A percentile compares a stretch with the other conserved stretches of the same genome.
These are phyloP conservation scores for Agrypnia vestita DNA, from an alignment of 1,140 invertebrate species.

Conservation along the genomic window DNA sequence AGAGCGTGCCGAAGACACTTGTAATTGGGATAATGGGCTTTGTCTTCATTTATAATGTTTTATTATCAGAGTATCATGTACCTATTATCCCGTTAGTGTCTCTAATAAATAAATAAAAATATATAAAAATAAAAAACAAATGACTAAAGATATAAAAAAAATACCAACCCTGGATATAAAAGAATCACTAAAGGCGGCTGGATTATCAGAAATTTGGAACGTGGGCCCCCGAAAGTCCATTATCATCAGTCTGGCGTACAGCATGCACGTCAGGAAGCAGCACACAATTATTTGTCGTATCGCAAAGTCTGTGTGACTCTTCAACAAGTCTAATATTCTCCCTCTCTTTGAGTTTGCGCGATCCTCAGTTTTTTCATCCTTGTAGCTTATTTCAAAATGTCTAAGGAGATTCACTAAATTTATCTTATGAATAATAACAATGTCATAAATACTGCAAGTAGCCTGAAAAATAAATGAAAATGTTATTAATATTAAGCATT, in stretches of 20 bases:
- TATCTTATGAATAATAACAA: conserved; percentile 65
- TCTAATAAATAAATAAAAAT: too few species aligned
- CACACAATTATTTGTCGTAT: conserved; percentile 65
- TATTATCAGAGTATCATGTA: too few species aligned
- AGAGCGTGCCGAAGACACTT: too few species aligned
- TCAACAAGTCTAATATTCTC: conserved; percentile 1
- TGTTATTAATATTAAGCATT: too few species aligned
- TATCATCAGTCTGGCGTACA: conserved; percentile 79
- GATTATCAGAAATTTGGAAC: conserved; percentile 92
- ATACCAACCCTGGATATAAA: conserved; percentile 77
- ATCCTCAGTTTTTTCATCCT: too few species aligned
- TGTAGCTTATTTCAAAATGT: neutral
- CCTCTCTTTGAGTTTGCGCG: neutral
- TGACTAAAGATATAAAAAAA: conserved; percentile 40
- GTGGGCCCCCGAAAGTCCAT: conserved; percentile 86
- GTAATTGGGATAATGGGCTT: too few species aligned
- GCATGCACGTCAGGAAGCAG: conserved; percentile 68
- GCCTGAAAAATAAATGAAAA: conserved; percentile 80
- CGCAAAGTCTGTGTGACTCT: conserved; percentile 32
- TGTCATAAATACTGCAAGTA: conserved; percentile 81
- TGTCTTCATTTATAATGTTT: too few species aligned
- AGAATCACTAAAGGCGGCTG: conserved; percentile 83
- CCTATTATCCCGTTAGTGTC: too few species aligned
- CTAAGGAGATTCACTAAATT: neutral
- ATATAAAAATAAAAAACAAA: too few species aligned